Base-by-base conservation (phyloP, 2,888 invertebrate species). In the Nymphalis polychloros region DNA sequence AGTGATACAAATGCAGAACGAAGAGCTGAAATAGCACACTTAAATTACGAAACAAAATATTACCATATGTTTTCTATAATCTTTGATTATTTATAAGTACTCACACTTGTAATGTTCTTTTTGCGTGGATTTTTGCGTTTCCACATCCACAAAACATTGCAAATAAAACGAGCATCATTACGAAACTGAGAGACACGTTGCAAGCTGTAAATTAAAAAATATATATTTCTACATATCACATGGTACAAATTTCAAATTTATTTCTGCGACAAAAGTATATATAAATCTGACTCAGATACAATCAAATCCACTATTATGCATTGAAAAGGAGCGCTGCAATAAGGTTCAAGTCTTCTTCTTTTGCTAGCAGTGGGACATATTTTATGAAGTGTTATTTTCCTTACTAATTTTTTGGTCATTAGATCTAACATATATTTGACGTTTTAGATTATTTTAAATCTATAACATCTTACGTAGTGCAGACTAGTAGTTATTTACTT, bases 1-100 rank as follows among this genome's bases (percentile, higher is more conserved):
- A 53, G 93, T 83, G 64, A 95, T 76, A 78, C 94, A 94, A 76
- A 94, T 88, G 83, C 94, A 89, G 59, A 93, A 84, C 5, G 94
- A 89, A 55, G 94, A 93, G 62, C 94, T 94, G 86, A 53, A 83
- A 84, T 8, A 31, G 8, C 1, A 31, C 1, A 55, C 6, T 50
- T 50, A 8, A n/a, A 50, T 50, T 50, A 50, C 7, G 7, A 19
- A 19, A 19, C 19, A 47, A 16, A 47, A 5, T 17, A 16, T 10
- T 47, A 16, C 17, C 13, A 48, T 50, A 50, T 50, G 50, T 20
- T 19, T n/a, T 19, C 19, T 8, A 10, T 19, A 20, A 20, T 50
- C 2, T 8, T 20, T 46, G 13, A 16, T n/a, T 20, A 23, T 2
- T 13, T 3, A 49, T 31, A 27, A 8, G 20, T 35, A 87, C 92